Evolutionary conservation across 2,888 invertebrate species (phyloP).

Genomic region (Leistus spinibarbis): DNA sequence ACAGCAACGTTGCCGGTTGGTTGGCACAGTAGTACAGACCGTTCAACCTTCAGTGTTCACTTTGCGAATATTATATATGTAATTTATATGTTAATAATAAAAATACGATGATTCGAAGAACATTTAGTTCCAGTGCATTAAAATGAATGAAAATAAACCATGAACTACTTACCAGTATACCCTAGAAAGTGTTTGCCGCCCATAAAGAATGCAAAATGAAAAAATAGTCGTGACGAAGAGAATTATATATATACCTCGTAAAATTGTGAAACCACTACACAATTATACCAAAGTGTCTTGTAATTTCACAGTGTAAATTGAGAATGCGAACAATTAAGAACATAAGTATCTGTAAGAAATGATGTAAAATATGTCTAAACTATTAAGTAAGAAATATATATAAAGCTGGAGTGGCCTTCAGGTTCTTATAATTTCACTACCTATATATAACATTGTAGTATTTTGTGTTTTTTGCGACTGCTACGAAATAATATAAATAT

Average conservation of each 20-base stretch:
- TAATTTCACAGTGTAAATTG: background rate
- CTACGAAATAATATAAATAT: too few species aligned
- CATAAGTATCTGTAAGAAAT: too few species aligned
- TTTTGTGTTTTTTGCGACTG: too few species aligned
- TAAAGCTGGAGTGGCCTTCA: too few species aligned
- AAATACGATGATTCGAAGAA: background rate
- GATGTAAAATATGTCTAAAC: too few species aligned
- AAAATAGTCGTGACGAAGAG: background rate
- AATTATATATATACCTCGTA: background rate
- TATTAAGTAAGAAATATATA: too few species aligned
- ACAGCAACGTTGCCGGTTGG: too few species aligned
- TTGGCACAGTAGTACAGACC: too few species aligned
- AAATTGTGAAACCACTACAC: background rate
- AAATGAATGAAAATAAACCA: background rate
- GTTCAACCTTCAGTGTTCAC: background rate
- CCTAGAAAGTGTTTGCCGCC: background rate
- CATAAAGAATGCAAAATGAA: background rate
- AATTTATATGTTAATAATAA: too few species aligned
- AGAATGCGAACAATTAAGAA: too few species aligned
- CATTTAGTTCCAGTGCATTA: background rate
- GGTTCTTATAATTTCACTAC: too few species aligned
- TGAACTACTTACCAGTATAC: background rate
- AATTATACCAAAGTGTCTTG: background rate
- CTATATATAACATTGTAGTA: too few species aligned
- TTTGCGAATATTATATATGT: background rate